A percentile compares a stretch with the other conserved stretches of the same genome.
Evolutionary conservation across 2,113 vertebrate genomes (phyloP).

Genomic region (Podiceps cristatus): DNA sequence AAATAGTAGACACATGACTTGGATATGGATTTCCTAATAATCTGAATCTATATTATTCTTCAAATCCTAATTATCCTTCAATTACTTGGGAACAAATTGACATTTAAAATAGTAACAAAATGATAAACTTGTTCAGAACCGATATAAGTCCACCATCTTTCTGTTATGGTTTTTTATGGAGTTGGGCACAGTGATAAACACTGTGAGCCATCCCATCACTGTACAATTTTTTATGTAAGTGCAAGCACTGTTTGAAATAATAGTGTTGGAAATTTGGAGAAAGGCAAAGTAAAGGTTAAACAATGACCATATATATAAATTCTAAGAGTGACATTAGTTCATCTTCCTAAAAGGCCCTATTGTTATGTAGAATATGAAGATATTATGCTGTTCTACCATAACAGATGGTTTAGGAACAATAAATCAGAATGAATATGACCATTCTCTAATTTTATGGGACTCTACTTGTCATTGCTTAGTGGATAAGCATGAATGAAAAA

Average conservation of each 20-base stretch:
- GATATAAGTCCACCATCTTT: neutral
- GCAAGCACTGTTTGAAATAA: neutral
- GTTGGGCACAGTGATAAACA: neutral
- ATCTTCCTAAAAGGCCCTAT: neutral
- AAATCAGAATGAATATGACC: neutral
- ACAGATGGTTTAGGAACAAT: neutral
- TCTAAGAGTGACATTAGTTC: neutral
- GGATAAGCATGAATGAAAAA: neutral
- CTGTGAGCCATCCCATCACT: accelerated
- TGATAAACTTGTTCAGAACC: neutral
- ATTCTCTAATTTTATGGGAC: neutral
- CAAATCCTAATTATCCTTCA: neutral
- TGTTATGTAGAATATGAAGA: neutral
- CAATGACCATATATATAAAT: neutral
- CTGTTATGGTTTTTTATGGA: neutral
- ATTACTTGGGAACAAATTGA: neutral
- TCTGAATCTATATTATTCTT: neutral
- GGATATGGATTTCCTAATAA: neutral
- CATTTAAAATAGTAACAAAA: neutral
- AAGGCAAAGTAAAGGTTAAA: neutral
- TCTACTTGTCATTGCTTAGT: neutral
- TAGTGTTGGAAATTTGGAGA: neutral
- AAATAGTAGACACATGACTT: neutral
- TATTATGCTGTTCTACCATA: neutral
- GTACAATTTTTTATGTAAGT: neutral